phyloP scores from a whole-genome alignment of 2,888 invertebrate genomes.

The Rhodophaea formosa region DNA sequence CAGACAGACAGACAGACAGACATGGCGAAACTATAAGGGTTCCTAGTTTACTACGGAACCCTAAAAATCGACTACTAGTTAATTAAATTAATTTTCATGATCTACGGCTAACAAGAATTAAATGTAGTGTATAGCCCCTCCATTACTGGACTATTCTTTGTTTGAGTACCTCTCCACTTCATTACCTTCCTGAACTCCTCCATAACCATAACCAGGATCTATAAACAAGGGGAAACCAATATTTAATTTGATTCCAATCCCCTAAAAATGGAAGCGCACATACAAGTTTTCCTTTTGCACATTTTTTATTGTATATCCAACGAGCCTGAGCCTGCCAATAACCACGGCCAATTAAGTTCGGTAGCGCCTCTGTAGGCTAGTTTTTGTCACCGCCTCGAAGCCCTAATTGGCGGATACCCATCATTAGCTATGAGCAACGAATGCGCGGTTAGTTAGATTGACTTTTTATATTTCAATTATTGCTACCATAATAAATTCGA shows the following conservation, averaged over 20 bases:
- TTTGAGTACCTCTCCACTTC: too few relatives aligned
- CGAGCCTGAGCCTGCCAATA: slow-evolving; percentile 63
- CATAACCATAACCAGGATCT: too few relatives aligned
- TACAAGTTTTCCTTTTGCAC: background rate
- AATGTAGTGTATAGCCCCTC: too few relatives aligned
- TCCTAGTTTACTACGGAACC: too few relatives aligned
- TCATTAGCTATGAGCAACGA: slow-evolving; percentile 63
- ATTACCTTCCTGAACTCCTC: too few relatives aligned
- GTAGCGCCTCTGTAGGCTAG: slow-evolving; percentile 72
- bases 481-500: slow-evolving; percentile 14
- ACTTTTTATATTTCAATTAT: slow-evolving; percentile 29
- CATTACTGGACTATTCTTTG: too few relatives aligned
- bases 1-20: too few relatives aligned
- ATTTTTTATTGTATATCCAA: slow-evolving; percentile 40
- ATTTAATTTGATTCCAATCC: background rate
- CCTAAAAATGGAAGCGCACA: background rate
- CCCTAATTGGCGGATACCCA: slow-evolving; percentile 74
- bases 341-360: slow-evolving; percentile 74
- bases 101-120: too few relatives aligned
- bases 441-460: slow-evolving; percentile 52
- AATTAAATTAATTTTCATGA: too few relatives aligned
- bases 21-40: too few relatives aligned
- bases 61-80: too few relatives aligned
- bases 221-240: too few relatives aligned
- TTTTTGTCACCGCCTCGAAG: slow-evolving; percentile 62